Evolutionary conservation across 1,140 invertebrate genomes (phyloP).

Genomic region (Orius insidiosus): DNA sequence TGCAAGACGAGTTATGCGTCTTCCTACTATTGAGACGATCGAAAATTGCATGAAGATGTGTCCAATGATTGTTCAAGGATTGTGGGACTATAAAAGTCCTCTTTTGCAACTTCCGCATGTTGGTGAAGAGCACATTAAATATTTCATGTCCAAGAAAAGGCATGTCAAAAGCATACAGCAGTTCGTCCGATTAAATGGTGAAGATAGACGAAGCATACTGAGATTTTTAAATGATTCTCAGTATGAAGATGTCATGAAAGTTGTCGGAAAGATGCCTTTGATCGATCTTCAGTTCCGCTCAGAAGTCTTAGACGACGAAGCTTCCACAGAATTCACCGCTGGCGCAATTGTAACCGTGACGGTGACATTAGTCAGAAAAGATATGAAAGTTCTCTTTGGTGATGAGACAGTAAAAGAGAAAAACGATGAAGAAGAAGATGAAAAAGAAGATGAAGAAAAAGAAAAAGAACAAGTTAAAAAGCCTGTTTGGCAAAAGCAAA

Average conservation of each 20-base stretch:
- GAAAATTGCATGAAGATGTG: slow-evolving; percentile 95
- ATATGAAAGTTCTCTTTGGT: slow-evolving; percentile 65
- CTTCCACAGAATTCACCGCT: slow-evolving; percentile 85
- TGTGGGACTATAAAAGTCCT: slow-evolving; percentile 88
- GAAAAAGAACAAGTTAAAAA: slow-evolving; percentile 23
- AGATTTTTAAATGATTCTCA: slow-evolving; percentile 71
- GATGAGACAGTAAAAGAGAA: slow-evolving; percentile 41
- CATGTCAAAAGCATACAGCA: slow-evolving; percentile 73
- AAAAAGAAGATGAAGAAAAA: slow-evolving; percentile 28
- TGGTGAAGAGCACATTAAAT: slow-evolving; percentile 80
- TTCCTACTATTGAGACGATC: slow-evolving; percentile 85
- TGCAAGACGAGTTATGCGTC: slow-evolving; percentile 58
- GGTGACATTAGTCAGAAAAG: slow-evolving; percentile 60
- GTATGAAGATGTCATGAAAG: slow-evolving; percentile 86
- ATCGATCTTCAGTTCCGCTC: slow-evolving; percentile 78
- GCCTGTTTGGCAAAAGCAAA: slow-evolving; percentile 55
- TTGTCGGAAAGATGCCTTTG: slow-evolving; percentile 76
- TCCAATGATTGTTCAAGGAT: slow-evolving; percentile 90
- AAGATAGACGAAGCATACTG: slow-evolving; percentile 71
- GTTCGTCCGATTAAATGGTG: slow-evolving; percentile 71
- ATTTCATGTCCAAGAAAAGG: slow-evolving; percentile 72
- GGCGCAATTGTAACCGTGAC: slow-evolving; percentile 96
- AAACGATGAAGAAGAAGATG: slow-evolving; percentile 32
- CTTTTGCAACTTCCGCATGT: slow-evolving; percentile 91
- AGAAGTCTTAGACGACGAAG: slow-evolving; percentile 96